Conservation (phyloP, 2,113 vertebrate species). For the Calidris pygmaea region DNA sequence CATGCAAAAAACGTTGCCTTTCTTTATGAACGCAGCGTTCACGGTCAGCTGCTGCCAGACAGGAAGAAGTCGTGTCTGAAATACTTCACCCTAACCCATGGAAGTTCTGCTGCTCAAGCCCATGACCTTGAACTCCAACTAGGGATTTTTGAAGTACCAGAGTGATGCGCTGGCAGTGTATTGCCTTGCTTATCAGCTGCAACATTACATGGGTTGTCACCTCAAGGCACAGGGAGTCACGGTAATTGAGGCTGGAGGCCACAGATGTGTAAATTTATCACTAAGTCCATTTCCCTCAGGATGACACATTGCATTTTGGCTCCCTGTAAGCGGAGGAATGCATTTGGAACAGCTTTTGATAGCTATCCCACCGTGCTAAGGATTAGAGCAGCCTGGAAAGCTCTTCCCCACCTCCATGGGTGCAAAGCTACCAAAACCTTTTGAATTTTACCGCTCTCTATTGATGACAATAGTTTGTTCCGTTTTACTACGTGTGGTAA, state of each 20-base stretch:
- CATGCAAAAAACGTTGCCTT: not conserved
- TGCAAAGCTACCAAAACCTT: not conserved
- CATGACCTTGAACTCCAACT: not conserved
- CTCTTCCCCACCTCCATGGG: not conserved
- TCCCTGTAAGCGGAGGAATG: not conserved
- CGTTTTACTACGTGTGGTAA: not conserved
- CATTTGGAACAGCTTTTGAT: not conserved
- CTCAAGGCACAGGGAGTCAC: not conserved
- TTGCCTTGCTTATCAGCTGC: not conserved
- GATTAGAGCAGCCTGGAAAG: not conserved
- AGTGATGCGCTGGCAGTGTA: not conserved
- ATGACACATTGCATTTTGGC: not conserved
- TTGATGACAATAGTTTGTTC: not conserved
- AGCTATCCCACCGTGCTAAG: not conserved
- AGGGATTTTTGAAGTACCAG: not conserved
- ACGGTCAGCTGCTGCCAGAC: not conserved
- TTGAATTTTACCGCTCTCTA: not conserved
- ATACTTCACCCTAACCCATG: not conserved
- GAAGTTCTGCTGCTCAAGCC: not conserved
- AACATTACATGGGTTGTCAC: not conserved
- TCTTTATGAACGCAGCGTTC: not conserved
- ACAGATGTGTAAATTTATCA: constrained; percentile 2
- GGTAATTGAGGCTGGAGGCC: not conserved
- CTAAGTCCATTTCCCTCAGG: not conserved
- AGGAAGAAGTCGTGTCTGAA: not conserved